Base-by-base conservation (phyloP, 1,140 invertebrate species). In the Nasonia vitripennis region DNA sequence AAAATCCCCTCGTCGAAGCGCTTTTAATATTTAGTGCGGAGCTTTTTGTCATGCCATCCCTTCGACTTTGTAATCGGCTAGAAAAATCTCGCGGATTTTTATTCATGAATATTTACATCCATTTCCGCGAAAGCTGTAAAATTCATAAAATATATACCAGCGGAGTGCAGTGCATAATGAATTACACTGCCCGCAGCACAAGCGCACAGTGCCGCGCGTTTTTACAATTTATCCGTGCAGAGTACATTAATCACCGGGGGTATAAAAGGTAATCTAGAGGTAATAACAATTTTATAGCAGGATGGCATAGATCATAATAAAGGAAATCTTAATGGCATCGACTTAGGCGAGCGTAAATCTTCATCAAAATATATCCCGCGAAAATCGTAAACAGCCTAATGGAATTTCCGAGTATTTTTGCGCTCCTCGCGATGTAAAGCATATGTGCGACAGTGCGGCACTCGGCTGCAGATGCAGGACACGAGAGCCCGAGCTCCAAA, bases 241-340 rank as follows among this genome's bases (percentile, higher is more conserved):
- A 84, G 34, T 73, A 23, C 77, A 78, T 84, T 78, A 84, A 84
- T 78, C 68, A 51, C 68, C n/a, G 27, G 68, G 73, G 83, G 51
- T 70, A 31, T 84, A 84, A 78, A 84, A 55, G 37, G 45, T 73
- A 73, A 84, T 79, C 20, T 79, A 55, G n/a, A 41, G 75, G 62
- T 79, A 73, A 80, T 80, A 80, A 85, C 74, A 62, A 85, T 85
- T 80, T 85, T 85, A 85, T 85, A 37, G 68, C 74, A 9, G n/a
- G 27, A 17, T 73, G 73, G 51, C 78, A 80, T 80, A 80, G 48
- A 80, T 80, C 68, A 80, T 85, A 85, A 80, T 74, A 74, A 71
- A 84, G 27, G 17, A 83, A 83, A 84, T 79, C 67, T 84, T 84
- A 71, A 84, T 73, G 27, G 68, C 31, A 85, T 79, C 73, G 27